Percentiles rank a stretch among this genome's conserved stretches.
These are phyloP conservation scores for Fistularia commersonii DNA, from an alignment of 2,797 vertebrate genomes.

Conservation along the genomic window DNA sequence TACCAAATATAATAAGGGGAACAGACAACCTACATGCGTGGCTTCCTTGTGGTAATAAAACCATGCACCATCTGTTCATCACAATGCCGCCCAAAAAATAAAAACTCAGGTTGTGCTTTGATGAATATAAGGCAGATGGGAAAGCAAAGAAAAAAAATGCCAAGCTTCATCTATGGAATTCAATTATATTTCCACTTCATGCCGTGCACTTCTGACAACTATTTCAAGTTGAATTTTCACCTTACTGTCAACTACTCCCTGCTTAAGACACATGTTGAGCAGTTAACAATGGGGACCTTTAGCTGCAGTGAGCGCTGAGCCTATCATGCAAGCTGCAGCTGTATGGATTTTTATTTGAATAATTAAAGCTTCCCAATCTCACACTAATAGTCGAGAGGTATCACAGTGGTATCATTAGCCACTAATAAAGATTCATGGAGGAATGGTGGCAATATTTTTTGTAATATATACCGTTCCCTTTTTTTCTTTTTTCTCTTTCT, in stretches of 20 bases:
- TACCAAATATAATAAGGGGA: constrained; percentile 30
- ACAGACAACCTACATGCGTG: not conserved
- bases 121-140: too few species aligned
- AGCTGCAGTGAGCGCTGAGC: constrained; percentile 13
- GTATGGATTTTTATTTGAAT: constrained; percentile 74
- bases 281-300: constrained; percentile 38
- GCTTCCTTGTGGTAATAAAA: constrained; percentile 1
- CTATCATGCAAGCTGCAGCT: constrained; percentile 53
- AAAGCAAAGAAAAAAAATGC: too few species aligned
- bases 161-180: too few species aligned
- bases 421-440: constrained; percentile 80
- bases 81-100: not conserved
- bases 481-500: constrained; percentile 8
- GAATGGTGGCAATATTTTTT: constrained; percentile 63
- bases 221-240: constrained; percentile 10
- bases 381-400: constrained; percentile 73
- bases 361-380: constrained; percentile 76
- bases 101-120: not conserved
- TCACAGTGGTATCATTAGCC: constrained; percentile 75
- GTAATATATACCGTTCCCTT: constrained; percentile 17
- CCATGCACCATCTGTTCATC: constrained; percentile 17
- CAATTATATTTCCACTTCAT: too few species aligned
- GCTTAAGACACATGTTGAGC: constrained; percentile 14
- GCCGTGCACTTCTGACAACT: too few species aligned
- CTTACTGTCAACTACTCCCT: constrained; percentile 10